Base-by-base conservation (phyloP, 2,888 invertebrate genomes). In the Atherix ibis region DNA sequence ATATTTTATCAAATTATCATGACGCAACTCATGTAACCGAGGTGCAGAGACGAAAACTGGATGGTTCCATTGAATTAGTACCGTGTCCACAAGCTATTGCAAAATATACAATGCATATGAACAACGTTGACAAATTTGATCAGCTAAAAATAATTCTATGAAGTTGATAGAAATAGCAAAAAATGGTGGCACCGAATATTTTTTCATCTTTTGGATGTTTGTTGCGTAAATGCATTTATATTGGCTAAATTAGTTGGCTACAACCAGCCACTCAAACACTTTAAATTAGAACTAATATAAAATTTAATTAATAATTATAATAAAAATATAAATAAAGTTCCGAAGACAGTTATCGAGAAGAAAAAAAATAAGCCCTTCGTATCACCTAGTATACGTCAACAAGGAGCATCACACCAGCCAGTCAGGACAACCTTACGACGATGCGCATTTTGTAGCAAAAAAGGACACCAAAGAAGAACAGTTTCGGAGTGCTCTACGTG, bases 51-150 rank as follows among this genome's bases (percentile, higher is more conserved):
- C n/a, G n/a, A 5, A 18, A 27, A 26, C 6, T 13, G 10, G 12
- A 27, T 27, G 19, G 35, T 12, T n/a, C n/a, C n/a, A 4, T n/a
- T 12, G 27, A 25, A 22, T 17, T 26, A 31, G 17, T 40, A 17
- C 30, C 27, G 18, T 37, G 37, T 31, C 37, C 37, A 28, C 28
- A 40, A 35, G 38, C 34, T 22, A 30, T 38, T 14, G 35, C 26
- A 35, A 29, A 40, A 26, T 41, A 35, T 22, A 39, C 39, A 19
- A 32, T 19, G 25, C 26, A 39, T 32, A 39, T 37, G 37, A 39
- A 41, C 27, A 37, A 34, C 29, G 22, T 39, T 16, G 36, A 37
- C 27, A 39, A 38, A 39, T 36, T 37, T 32, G 33, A 39, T 19
- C 39, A 37, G 31, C n/a, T n/a, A n/a, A 19, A 41, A 39, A 32